phyloP scores from a whole-genome alignment of 2,888 invertebrate genomes.

The Linnaemya tessellans region DNA sequence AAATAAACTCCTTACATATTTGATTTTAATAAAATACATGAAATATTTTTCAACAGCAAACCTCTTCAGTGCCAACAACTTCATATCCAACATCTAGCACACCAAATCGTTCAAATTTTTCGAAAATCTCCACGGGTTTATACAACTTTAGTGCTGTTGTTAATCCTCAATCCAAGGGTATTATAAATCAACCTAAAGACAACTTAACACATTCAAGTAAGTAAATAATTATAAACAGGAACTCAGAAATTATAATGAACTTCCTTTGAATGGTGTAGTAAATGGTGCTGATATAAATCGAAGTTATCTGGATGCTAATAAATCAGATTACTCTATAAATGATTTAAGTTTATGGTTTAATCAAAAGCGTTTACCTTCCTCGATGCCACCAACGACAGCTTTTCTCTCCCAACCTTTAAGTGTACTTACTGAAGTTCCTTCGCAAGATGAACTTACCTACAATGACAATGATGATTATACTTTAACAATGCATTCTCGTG shows the following conservation, averaged over 20 bases:
- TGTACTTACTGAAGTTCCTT: constrained; percentile 63
- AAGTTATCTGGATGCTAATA: constrained; percentile 82
- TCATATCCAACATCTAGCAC: constrained; percentile 80
- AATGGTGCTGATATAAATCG: constrained; percentile 83
- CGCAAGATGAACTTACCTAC: constrained; percentile 56
- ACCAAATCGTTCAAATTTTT: constrained; percentile 77
- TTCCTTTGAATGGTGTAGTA: constrained; percentile 74
- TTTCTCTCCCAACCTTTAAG: constrained; percentile 46
- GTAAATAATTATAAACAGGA: constrained; percentile 52
- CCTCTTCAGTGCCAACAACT: constrained; percentile 69
- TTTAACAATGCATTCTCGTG: constrained; percentile 75
- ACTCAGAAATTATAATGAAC: neutral
- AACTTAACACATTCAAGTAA: constrained; percentile 78
- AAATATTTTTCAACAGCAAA: constrained; percentile 37
- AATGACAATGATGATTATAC: constrained; percentile 19
- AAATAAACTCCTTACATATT: neutral
- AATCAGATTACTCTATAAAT: constrained; percentile 82
- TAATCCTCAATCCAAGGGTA: constrained; percentile 32
- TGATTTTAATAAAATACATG: neutral
- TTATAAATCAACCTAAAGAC: constrained; percentile 65
- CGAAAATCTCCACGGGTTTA: constrained; percentile 19
- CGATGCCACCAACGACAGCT: constrained; percentile 56
- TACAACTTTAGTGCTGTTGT: constrained; percentile 65
- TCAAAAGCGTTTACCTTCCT: constrained; percentile 75
- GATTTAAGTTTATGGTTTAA: constrained; percentile 82